Evolutionary conservation across 2,888 invertebrate species (phyloP), one percentile per base, ranked within the genome.

Genomic region (Sicus ferrugineus): DNA sequence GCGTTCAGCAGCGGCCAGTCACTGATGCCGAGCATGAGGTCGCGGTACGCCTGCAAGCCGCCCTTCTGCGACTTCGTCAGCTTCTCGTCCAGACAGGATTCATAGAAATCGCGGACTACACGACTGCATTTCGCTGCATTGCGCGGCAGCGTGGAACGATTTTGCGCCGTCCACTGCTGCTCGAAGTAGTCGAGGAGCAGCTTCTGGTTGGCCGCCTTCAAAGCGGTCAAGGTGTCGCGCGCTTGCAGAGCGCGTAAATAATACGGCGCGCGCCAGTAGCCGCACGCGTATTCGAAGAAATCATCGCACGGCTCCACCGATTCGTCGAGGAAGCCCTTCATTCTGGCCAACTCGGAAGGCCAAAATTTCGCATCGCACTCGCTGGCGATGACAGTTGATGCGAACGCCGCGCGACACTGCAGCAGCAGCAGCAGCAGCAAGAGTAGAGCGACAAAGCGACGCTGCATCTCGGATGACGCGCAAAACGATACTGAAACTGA

Each of bases 221-320:
- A 63, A 38, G 75, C 50, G 19, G 77, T 74, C 14, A 77, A 75
- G 64, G 70, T 78, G 38, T 82, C 81, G 21, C 76, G 75, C 2
- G 80, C 81, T 0, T 77, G 76, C 4, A 80, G 54, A 3, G 73
- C 66, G 0, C 78, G 74, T 52, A 78, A 50, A 1, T 59, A 50
- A 19, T 75, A 75, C 4, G 74, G 68, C 1, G 74, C 75, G 34
- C 77, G 75, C 95, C 95, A 96, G 77, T 93, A 93, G 1, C 95
- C 95, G 81, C 92, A 95, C 1, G 95, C 92, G 77, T 91, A 93
- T 77, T 92, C 90, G 81, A 93, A 93, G 80, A 94, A 95, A 79
- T 95, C 93, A 14, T 90, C 87, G 78, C 95, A 95, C 0, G 95
- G 93, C 78, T 92, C 88, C 3, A 88, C 89, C 14, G 67, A 65